Evolutionary conservation across 1,140 invertebrate species (phyloP), one percentile per base, ranked within the genome.

Genomic region (Atta texana): DNA sequence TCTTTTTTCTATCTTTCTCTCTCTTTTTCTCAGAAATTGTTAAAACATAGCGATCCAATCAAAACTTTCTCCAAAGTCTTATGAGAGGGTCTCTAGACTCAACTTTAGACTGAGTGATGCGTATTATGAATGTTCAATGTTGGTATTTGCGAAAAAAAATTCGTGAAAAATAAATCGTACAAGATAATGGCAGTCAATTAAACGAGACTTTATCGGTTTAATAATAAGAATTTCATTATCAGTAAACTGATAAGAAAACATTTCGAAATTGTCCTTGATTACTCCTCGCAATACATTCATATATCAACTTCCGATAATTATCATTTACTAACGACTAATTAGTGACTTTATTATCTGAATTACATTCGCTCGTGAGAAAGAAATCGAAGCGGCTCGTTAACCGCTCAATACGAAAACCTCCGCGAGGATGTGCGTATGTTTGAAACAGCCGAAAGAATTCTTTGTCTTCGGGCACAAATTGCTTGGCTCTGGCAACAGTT

Each of bases 381-480:
- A 64, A 49, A 55, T 57, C 80, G 84, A 39, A 85, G 77, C 85
- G 85, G 84, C 76, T 90, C 72, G 88, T 86, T 90, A 88, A 76
- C 76, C 81, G 55, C 55, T 81, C 59, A 74, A 80, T 77, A 82
- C 74, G 86, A 80, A 87, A 85, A 85, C 51, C 78, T 69, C 39
- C 21, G 31, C 59, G 21, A 5, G 16, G 57, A 61, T 10, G 21
- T 63, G 24, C 18, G 21, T 76, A 71, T 51, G 84, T 59, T 57
- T 61, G 75, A 78, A 72, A 59, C 44, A 68, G n/a, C 53, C 75
- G 59, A 63, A 85, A 72, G 87, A 90, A 91, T 87, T 90, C 75
- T 85, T 89, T 74, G 87, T 91, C 84, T 76, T 82, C 53, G 75
- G 61, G 78, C 89, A 90, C 89, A 90, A 91, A 89, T 91, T 91